Percentiles rank a stretch among this genome's conserved stretches.
phyloP scores from a whole-genome alignment of 2,113 vertebrate species.

The Ochotona curzoniae region DNA sequence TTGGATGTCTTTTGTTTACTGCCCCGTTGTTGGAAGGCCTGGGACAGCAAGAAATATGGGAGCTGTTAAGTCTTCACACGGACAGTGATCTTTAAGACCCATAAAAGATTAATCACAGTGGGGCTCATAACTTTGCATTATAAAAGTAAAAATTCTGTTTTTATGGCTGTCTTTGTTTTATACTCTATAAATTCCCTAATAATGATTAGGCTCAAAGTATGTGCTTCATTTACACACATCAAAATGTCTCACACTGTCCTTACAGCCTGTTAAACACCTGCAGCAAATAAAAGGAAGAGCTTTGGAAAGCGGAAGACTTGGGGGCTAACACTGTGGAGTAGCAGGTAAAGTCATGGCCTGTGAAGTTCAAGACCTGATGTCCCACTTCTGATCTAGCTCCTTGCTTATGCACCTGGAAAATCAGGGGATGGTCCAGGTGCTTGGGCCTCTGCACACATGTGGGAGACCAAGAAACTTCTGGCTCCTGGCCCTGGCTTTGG shows the following conservation, averaged over 20 bases:
- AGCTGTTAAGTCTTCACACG: constrained; percentile 24
- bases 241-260: constrained; percentile 74
- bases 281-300: constrained; percentile 60
- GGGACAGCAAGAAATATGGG: not conserved
- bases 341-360: too few relatives aligned
- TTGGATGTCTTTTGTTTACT: constrained; percentile 21
- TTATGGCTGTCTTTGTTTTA: constrained; percentile 83
- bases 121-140: constrained; percentile 79
- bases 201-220: constrained; percentile 77
- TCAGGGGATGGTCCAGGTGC: too few relatives aligned
- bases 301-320: constrained; percentile 48
- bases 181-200: constrained; percentile 82
- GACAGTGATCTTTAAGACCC: constrained; percentile 77
- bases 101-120: constrained; percentile 81
- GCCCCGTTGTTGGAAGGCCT: constrained; percentile 40
- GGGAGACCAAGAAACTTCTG: too few relatives aligned
- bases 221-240: constrained; percentile 79
- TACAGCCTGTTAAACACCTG: constrained; percentile 65
- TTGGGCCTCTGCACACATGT: too few relatives aligned
- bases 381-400: too few relatives aligned
- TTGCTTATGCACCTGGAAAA: too few relatives aligned
- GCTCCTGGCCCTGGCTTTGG: too few relatives aligned
- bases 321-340: too few relatives aligned
- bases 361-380: too few relatives aligned
- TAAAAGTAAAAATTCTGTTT: constrained; percentile 80